Evolutionary conservation across 2,113 vertebrate species (phyloP).

Genomic region (Stercorarius parasiticus): DNA sequence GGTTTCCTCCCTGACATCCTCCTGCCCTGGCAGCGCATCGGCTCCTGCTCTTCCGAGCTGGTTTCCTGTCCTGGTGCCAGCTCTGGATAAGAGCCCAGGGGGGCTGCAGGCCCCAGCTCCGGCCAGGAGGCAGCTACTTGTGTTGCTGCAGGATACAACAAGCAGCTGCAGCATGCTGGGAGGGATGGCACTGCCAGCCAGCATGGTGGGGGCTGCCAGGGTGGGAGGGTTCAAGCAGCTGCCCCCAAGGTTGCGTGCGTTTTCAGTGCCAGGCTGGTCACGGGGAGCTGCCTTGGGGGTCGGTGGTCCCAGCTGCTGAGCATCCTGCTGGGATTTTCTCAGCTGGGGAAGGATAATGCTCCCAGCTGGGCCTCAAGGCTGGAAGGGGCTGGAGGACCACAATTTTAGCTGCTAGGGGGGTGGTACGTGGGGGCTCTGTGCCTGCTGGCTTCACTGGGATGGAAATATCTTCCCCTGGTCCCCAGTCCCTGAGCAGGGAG

Average conservation of each 20-base stretch:
- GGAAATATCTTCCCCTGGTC: neutral
- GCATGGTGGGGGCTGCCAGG: neutral
- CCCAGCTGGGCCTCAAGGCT: accelerated
- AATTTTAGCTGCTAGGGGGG: neutral
- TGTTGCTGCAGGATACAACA: neutral
- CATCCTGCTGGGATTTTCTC: neutral
- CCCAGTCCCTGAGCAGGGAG: neutral
- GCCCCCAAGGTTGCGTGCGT: accelerated
- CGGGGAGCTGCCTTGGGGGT: neutral
- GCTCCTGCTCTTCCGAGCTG: neutral
- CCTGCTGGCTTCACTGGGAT: neutral
- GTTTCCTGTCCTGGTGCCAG: neutral
- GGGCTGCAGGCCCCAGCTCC: neutral
- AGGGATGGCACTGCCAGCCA: neutral
- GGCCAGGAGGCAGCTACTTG: accelerated
- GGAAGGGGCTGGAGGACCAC: neutral
- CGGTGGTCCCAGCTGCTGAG: accelerated
- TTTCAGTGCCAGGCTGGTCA: accelerated
- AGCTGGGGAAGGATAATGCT: neutral
- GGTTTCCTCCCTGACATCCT: neutral
- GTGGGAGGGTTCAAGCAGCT: neutral
- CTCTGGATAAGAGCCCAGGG: neutral
- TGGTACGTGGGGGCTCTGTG: neutral
- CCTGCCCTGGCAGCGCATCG: accelerated
- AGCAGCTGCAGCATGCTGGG: accelerated